Evolutionary conservation across 1,140 invertebrate genomes (phyloP).

Genomic region (Atta colombica): DNA sequence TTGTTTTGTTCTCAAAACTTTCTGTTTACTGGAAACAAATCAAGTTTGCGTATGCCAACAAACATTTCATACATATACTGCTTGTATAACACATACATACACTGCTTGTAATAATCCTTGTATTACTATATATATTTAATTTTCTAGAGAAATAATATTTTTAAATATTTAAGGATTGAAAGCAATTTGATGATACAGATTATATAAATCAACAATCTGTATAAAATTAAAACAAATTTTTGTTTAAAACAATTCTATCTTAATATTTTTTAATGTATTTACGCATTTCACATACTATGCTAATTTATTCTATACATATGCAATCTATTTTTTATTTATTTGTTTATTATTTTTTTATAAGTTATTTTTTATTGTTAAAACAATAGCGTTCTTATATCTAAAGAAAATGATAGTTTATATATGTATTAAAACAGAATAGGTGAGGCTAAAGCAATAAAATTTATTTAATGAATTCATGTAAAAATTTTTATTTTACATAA

Average conservation of each 20-base stretch:
- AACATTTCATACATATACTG: neutral
- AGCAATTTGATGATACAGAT: conserved; percentile 5
- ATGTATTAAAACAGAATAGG: neutral
- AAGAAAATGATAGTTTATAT: neutral
- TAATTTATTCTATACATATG: neutral
- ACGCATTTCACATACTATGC: neutral
- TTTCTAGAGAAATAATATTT: neutral
- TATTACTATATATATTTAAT: neutral
- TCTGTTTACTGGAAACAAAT: neutral
- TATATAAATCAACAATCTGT: neutral
- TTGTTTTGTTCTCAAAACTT: neutral
- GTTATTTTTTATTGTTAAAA: neutral
- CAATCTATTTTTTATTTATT: neutral
- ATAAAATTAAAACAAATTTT: neutral
- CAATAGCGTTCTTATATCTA: neutral
- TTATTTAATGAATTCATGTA: conserved; percentile 61
- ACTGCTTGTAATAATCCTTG: neutral
- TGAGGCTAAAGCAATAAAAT: conserved; percentile 5
- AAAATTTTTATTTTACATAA: conserved; percentile 76
- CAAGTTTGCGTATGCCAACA: neutral
- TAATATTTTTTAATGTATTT: neutral
- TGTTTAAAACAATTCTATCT: neutral
- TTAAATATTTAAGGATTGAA: neutral
- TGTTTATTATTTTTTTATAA: conserved; percentile 5
- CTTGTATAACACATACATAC: too few relatives aligned